Conservation (phyloP, 1,140 invertebrate species). For the Euwallacea similis region DNA sequence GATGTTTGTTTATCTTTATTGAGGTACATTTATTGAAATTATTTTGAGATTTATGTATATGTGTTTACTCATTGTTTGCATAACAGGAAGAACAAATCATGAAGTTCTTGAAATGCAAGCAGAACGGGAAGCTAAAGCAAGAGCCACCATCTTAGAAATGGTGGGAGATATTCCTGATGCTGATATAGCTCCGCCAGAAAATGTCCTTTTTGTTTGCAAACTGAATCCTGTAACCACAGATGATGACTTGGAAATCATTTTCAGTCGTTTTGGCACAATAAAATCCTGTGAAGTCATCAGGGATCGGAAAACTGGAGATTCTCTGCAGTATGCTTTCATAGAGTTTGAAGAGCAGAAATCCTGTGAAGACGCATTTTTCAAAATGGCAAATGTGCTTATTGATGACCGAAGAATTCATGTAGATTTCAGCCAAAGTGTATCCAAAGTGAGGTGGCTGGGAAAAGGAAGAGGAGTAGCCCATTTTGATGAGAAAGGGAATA, state of each 20-base stretch:
- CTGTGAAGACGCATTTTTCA: slow-evolving; percentile 98
- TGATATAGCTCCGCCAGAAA: slow-evolving; percentile 97
- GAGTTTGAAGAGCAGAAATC: slow-evolving; percentile 95
- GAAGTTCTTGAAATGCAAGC: slow-evolving; percentile 89
- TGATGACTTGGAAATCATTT: slow-evolving; percentile 97
- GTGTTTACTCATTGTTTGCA: neutral
- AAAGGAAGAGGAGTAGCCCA: slow-evolving; percentile 75
- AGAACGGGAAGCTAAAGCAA: slow-evolving; percentile 91
- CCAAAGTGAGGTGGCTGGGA: slow-evolving; percentile 86
- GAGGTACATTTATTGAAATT: neutral
- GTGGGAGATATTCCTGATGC: slow-evolving; percentile 97
- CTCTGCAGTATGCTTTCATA: slow-evolving; percentile 98
- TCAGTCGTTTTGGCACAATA: slow-evolving; percentile 94
- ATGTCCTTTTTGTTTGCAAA: slow-evolving; percentile 99
- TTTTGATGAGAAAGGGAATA: slow-evolving; percentile 46
- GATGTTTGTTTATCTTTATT: neutral
- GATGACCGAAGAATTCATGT: slow-evolving; percentile 97
- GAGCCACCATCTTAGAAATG: slow-evolving; percentile 98
- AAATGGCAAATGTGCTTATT: slow-evolving; percentile 99
- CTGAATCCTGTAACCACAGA: slow-evolving; percentile 99
- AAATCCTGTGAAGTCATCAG: slow-evolving; percentile 96
- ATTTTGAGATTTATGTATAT: neutral
- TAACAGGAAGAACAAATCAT: slow-evolving; percentile 63
- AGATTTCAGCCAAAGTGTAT: slow-evolving; percentile 98
- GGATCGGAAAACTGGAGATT: slow-evolving; percentile 91